These are phyloP conservation scores for Erythrocercus mccallii DNA, from an alignment of 2,113 vertebrate species.

Conservation along the genomic window DNA sequence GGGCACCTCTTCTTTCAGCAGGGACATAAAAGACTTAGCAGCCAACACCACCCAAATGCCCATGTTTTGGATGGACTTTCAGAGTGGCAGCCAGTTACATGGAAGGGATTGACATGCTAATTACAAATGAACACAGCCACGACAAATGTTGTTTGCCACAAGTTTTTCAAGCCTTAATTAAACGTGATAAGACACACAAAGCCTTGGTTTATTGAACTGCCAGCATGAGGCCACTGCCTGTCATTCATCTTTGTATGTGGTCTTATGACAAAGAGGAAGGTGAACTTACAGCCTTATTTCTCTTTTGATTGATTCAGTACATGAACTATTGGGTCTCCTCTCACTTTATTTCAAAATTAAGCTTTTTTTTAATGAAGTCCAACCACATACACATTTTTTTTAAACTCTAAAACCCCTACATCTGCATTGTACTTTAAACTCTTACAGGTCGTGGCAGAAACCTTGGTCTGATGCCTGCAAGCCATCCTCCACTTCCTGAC, in stretches of 20 bases:
- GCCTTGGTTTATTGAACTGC: not conserved
- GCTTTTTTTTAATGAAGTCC: not conserved
- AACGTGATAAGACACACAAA: constrained; percentile 31
- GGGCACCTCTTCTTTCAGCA: not conserved
- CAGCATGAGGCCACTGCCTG: not conserved
- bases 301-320: not conserved
- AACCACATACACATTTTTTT: not conserved
- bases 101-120: constrained; percentile 33
- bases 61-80: not conserved
- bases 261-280: not conserved
- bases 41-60: not conserved
- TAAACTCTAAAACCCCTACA: not conserved
- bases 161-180: constrained; percentile 47
- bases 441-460: not conserved
- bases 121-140: constrained; percentile 17
- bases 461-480: not conserved
- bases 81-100: not conserved
- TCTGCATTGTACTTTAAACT: not conserved
- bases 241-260: not conserved
- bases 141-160: not conserved
- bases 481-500: not conserved
- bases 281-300: not conserved
- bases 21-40: not conserved
- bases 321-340: not conserved
- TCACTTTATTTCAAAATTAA: not conserved